phyloP scores from a whole-genome alignment of 2,113 vertebrate genomes.

The Laterallus jamaicensis region DNA sequence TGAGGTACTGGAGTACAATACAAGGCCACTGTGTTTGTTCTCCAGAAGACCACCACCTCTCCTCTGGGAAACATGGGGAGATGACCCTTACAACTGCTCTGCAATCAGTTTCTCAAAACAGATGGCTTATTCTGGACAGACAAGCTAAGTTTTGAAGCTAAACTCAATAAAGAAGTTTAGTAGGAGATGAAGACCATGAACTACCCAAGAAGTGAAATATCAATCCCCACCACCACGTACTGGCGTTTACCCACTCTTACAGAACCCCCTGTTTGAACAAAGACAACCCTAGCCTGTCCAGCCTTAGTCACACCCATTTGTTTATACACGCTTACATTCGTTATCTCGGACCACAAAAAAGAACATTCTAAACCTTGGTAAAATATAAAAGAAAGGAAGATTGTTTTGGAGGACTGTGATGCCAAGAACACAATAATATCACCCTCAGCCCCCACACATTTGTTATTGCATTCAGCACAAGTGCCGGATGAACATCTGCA shows the following conservation, averaged over 20 bases:
- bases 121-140: not conserved
- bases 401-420: not conserved
- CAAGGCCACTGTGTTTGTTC: not conserved
- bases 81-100: not conserved
- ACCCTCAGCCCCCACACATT: conserved; percentile 8
- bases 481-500: conserved; percentile 69
- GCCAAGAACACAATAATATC: conserved; percentile 44
- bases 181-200: not conserved
- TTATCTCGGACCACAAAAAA: conserved; percentile 5
- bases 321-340: not conserved
- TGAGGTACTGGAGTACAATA: not conserved
- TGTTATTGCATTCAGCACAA: conserved; percentile 4
- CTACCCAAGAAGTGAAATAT: not conserved
- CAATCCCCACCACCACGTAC: not conserved
- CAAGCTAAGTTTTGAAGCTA: not conserved
- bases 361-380: conserved; percentile 17
- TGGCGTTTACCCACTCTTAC: not conserved
- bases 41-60: not conserved
- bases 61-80: not conserved
- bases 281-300: not conserved
- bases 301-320: not conserved
- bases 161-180: not conserved
- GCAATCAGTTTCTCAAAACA: not conserved
- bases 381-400: not conserved
- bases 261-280: not conserved